Base-by-base conservation (phyloP, 2,797 vertebrate species). In the Tokudaia muenninki region DNA sequence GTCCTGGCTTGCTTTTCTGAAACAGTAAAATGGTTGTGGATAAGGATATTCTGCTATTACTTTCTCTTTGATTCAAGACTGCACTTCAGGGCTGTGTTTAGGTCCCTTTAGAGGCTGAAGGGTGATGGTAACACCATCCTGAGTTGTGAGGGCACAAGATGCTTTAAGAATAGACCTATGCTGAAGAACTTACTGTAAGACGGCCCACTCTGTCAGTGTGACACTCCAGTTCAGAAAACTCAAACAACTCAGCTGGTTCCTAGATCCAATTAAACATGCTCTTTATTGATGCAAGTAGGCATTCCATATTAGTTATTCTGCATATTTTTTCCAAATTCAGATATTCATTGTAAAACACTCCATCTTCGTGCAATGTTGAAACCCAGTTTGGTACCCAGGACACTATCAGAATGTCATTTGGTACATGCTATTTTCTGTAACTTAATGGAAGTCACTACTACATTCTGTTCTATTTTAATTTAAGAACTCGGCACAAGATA, bases 211-310 rank as follows among this genome's bases (percentile, higher is more conserved):
- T 91, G 75, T 14, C 34, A 90, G 74, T 63, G 21, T 72, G 86
- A 89, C 61, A 79, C 24, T 87, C 95, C 9, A 94, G 37, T 86
- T 88, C n/a, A 67, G 57, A 34, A 72, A 78, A 67, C 10, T 90
- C 79, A 57, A 17, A 44, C 11, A 24, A 24, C 72, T 92, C 52
- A 61, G 24, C n/a, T 90, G 41, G 17, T 10, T 80, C 34, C 59
- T 72, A 70, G 21, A 87, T 70, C 21, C 57, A 93, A 19, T 91
- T 92, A 83, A 89, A 80, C 61, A 77, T 31, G 52, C 0, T 31
- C 4, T 91, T 97, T 93, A 93, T 80, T 93, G 92, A 67, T 90
- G 37, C 11, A 77, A 10, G 91, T 78, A 94, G 63, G 11, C 89
- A 59, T 81, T 90, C 26, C 22, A 16, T 92, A 82, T 93, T 83